Evolutionary conservation across 2,888 invertebrate genomes (phyloP), one percentile per base, ranked within the genome.

Genomic region (Parnassius apollo): DNA sequence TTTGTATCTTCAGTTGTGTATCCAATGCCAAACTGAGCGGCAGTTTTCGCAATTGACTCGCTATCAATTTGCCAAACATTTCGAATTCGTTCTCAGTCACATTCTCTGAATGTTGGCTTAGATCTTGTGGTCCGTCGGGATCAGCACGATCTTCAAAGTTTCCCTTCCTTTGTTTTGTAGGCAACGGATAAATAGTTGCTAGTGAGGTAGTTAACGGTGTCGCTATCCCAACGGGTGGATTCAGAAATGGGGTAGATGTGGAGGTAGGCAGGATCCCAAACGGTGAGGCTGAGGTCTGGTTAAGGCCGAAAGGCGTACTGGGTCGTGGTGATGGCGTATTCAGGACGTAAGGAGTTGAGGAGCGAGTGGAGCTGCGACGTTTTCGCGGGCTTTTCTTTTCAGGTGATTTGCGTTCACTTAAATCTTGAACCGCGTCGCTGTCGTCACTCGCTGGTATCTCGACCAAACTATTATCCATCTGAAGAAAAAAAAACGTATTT

Each of bases 321-420:
- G 91, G 91, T 1, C 91, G 86, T 57, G 91, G 91, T 52, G 91
- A 91, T 45, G 91, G 91, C 61, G 91, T 91, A 68, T 91, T 91
- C 50, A 91, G 70, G 66, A 91, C 91, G 77, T 90, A 91, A 62
- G 91, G 91, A 48, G 88, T 88, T 13, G 91, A 86, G 45, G 90
- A 88, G 49, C 91, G 86, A 42, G 86, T 88, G n/a, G 91, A 90
- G 57, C 83, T 89, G 53, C 91, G 87, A 22, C 91, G 89, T 71
- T 91, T 91, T 42, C 91, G 78, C 62, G 88, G 86, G 67, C 83
- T 89, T 74, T 88, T 90, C 78, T 91, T 91, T 67, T 91, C 91
- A 9, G 91, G 91, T 2, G 91, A 90, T 67, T 88, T 90, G 35
- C 91, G 76, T 75, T 91, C 91, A 75, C 90, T 90, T 65, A 91